Evolutionary conservation across 2,113 vertebrate genomes (phyloP), one percentile per base, ranked within the genome.

Genomic region (Bambusicola thoracicus): DNA sequence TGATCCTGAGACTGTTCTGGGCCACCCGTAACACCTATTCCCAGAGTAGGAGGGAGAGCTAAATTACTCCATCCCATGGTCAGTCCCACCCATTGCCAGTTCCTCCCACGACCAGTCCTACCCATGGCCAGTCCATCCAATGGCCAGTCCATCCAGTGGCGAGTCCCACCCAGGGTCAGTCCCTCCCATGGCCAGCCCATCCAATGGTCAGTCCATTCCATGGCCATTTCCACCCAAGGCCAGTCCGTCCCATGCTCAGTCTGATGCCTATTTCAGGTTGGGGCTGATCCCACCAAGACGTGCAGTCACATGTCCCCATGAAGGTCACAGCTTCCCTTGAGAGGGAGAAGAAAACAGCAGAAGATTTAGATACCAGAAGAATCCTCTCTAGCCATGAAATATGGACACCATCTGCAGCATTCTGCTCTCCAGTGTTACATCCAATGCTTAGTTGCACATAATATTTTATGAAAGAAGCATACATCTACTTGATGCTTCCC

Each of bases 241-340:
- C 36, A 46, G 17, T 32, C 40, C 15, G 14, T 43, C 15, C 53
- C 53, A 32, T 32, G 53, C 9, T 41, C 41, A 38, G 17, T 32
- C 34, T 65, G 32, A 81, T 10, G 3, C 7, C 43, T 34, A 4
- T 11, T 63, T 53, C 22, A 63, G 34, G 4, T 32, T 0, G 0
- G 24, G 11, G 9, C 48, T 49, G 43, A 29, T 88, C 20, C 12
- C 22, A 5, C 48, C 34, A 21, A 25, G 24, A 66, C 8, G 3
- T 59, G 38, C 61, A 41, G 21, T 30, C 76, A 30, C 49, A 29
- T 1, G 4, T 30, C 34, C 55, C 15, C 11, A 10, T 34, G 51
- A 19, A 55, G 48, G 36, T 56, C 25, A 6, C 30, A 82, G 17
- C 3, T 29, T 65, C 32, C 16, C 49, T 44, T 29, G 27, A 68